phyloP scores from a whole-genome alignment of 2,113 vertebrate genomes.

The Artemisiospiza belli region DNA sequence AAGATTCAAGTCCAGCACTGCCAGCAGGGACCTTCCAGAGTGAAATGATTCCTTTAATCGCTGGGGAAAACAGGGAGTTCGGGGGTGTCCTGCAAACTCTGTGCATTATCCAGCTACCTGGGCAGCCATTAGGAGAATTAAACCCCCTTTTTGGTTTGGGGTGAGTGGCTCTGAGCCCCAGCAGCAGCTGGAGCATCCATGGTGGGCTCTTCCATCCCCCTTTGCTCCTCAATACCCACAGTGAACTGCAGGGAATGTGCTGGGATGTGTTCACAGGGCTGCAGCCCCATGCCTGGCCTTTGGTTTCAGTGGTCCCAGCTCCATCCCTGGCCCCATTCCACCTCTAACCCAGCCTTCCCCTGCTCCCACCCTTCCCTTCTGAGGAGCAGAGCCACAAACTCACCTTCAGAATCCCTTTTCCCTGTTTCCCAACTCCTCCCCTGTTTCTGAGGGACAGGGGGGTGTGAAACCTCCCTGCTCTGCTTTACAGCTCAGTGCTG shows the following conservation, averaged over 20 bases:
- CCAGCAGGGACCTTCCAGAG: not conserved
- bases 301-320: not conserved
- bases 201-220: not conserved
- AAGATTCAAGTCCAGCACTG: not conserved
- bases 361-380: not conserved
- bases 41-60: not conserved
- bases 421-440: not conserved
- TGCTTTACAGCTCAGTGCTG: not conserved
- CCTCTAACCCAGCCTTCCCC: not conserved
- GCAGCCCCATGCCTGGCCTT: not conserved
- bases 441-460: not conserved
- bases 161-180: accelerated
- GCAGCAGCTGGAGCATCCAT: not conserved
- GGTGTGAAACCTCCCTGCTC: not conserved
- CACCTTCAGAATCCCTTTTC: not conserved
- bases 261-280: not conserved
- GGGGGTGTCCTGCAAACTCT: not conserved
- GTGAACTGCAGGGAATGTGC: not conserved
- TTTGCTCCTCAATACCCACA: accelerated
- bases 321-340: too few relatives aligned
- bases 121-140: not conserved
- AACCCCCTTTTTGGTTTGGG: not conserved
- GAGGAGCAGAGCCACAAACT: not conserved
- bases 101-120: not conserved
- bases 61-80: not conserved